phyloP scores from a whole-genome alignment of 2,113 vertebrate genomes.

The Pungitius pungitius region DNA sequence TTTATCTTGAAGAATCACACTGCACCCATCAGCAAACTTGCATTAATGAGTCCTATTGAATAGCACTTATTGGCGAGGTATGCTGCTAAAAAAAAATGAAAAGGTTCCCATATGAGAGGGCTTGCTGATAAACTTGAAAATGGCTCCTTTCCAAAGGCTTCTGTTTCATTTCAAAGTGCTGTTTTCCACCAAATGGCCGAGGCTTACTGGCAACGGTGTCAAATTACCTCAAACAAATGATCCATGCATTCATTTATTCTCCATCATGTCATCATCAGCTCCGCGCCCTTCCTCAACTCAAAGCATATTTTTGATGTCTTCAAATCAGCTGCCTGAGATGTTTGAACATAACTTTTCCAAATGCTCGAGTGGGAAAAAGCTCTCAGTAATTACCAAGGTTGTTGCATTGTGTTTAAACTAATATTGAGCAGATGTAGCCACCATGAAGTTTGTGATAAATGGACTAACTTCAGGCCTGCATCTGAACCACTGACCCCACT shows the following conservation, averaged over 20 bases:
- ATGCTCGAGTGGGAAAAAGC: background rate
- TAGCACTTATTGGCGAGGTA: background rate
- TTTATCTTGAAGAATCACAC: background rate
- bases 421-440: background rate
- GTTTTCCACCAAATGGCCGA: background rate
- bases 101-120: background rate
- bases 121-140: background rate
- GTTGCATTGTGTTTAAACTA: background rate
- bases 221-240: background rate
- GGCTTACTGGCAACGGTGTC: background rate
- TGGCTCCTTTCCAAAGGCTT: background rate
- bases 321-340: background rate
- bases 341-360: slow-evolving; percentile 1
- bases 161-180: background rate
- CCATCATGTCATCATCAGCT: background rate
- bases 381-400: background rate
- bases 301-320: too few species aligned
- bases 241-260: background rate
- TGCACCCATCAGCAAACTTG: background rate
- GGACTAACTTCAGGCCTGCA: background rate
- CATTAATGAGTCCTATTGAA: background rate
- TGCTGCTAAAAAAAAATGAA: background rate
- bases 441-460: background rate
- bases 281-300: background rate
- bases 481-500: background rate